phyloP scores from a whole-genome alignment of 1,140 invertebrate species.

The Caenorhabditis briggsae region DNA sequence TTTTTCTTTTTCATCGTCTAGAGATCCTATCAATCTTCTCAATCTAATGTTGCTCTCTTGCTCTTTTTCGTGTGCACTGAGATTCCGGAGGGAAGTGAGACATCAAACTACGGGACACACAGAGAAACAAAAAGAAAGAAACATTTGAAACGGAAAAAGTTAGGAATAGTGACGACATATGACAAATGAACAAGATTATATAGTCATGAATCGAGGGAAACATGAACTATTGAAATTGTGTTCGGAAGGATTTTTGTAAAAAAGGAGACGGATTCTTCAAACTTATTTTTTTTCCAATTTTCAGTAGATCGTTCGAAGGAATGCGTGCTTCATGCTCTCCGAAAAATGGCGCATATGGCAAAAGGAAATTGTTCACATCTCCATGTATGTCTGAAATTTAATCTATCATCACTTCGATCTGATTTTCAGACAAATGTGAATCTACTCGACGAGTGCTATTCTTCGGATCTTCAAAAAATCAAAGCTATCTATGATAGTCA shows the following conservation, averaged over 20 bases:
- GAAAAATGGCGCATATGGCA: constrained; percentile 3
- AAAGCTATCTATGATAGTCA: constrained; percentile 4
- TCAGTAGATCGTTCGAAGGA: constrained; percentile 41
- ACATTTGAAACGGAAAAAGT: not conserved
- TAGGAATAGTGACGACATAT: constrained; percentile 20
- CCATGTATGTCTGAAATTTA: not conserved
- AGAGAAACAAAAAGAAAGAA: not conserved
- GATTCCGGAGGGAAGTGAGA: not conserved
- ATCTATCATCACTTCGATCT: too few species aligned
- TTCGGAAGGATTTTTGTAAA: not conserved
- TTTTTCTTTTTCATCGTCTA: not conserved
- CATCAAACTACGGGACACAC: constrained; percentile 23
- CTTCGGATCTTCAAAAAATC: not conserved
- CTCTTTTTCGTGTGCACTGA: constrained; percentile 1
- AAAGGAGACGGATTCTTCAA: not conserved
- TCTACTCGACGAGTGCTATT: constrained; percentile 6
- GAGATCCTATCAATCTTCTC: constrained; percentile 28
- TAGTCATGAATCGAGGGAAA: not conserved
- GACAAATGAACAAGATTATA: constrained; percentile 27
- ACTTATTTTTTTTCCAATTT: not conserved
- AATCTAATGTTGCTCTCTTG: constrained; percentile 22
- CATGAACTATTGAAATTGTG: not conserved
- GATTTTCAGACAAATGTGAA: constrained; percentile 27
- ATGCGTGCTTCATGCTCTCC: constrained; percentile 10
- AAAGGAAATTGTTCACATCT: constrained; percentile 40